Percentiles rank a stretch among this genome's conserved stretches.
phyloP scores from a whole-genome alignment of 2,113 vertebrate species.

The Pelusios castaneus region DNA sequence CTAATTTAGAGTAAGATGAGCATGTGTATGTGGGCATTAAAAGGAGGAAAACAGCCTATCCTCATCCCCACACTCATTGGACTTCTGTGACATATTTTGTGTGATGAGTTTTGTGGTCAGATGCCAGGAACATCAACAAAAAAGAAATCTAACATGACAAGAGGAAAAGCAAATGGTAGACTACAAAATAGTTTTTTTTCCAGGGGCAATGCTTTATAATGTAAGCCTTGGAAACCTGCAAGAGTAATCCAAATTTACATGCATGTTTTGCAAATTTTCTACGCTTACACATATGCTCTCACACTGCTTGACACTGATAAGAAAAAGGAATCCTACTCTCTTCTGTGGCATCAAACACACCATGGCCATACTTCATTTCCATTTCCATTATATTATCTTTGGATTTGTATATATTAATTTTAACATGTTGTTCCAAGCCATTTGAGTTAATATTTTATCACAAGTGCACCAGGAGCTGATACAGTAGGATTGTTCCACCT shows the following conservation, averaged over 20 bases:
- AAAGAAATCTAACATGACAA: conserved; percentile 33
- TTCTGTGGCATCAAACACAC: not conserved
- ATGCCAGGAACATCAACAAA: conserved; percentile 17
- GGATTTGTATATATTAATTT: not conserved
- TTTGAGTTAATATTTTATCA: not conserved
- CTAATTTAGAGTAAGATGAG: not conserved
- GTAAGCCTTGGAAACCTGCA: not conserved
- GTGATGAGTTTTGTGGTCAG: not conserved
- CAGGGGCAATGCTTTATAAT: conserved; percentile 4
- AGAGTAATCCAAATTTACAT: conserved; percentile 12
- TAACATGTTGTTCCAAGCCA: not conserved
- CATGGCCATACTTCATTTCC: not conserved
- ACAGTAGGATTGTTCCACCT: not conserved
- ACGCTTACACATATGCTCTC: not conserved
- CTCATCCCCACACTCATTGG: not conserved
- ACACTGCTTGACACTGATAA: conserved; percentile 59
- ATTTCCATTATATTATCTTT: not conserved
- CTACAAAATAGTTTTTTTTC: conserved; percentile 38
- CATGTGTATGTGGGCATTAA: not conserved
- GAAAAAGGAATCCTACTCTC: conserved; percentile 23
- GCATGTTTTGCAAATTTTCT: conserved; percentile 47
- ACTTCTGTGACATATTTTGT: not conserved
- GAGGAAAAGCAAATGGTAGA: conserved; percentile 22
- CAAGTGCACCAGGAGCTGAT: not conserved
- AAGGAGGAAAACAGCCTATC: not conserved